Conservation (phyloP, 2,888 invertebrate genomes). For the Heliconius sara region DNA sequence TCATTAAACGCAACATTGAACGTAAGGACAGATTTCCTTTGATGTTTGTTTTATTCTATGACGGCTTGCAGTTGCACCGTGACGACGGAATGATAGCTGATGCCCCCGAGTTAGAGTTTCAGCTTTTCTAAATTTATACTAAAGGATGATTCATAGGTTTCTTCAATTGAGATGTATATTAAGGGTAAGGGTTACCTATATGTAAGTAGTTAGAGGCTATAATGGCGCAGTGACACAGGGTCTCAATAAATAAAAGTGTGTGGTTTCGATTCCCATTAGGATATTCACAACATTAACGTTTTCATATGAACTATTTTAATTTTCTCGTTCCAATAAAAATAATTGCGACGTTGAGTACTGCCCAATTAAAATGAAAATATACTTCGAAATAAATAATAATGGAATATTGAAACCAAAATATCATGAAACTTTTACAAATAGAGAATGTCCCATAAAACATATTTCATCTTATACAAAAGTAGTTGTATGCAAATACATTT, state of each 20-base stretch:
- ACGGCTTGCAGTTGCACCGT: conserved; percentile 28
- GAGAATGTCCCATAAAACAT: too few species aligned
- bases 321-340: not conserved
- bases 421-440: too few species aligned
- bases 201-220: not conserved
- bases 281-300: too few species aligned
- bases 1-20: conserved; percentile 16
- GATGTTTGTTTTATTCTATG: conserved; percentile 39
- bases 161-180: not conserved
- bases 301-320: too few species aligned
- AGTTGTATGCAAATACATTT: too few species aligned
- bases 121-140: conserved; percentile 33
- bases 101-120: conserved; percentile 30
- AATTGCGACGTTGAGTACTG: not conserved
- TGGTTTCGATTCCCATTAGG: too few species aligned
- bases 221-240: not conserved
- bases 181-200: not conserved
- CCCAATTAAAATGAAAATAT: not conserved
- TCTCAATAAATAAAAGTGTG: not conserved
- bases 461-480: too few species aligned
- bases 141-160: conserved; percentile 31
- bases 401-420: too few species aligned
- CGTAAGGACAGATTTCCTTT: conserved; percentile 4
- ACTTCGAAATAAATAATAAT: too few species aligned
- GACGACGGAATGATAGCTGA: conserved; percentile 41